These are phyloP conservation scores for Pycnomerus fuliginosus DNA, from an alignment of 2,888 invertebrate genomes.

Conservation along the genomic window DNA sequence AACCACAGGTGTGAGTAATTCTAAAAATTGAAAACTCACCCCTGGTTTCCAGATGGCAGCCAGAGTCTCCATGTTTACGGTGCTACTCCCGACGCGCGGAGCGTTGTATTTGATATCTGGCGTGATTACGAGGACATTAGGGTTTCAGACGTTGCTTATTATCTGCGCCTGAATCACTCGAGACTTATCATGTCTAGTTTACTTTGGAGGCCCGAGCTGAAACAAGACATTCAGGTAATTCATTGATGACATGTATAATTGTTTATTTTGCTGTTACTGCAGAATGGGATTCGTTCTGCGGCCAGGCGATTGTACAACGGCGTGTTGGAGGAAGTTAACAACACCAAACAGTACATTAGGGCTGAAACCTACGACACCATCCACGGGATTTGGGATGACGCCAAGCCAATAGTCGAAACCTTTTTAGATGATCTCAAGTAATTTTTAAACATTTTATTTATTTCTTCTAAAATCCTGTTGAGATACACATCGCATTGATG, in stretches of 20 bases:
- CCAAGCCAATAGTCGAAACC: constrained; percentile 66
- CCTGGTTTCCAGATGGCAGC: constrained; percentile 56
- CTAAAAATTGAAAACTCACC: constrained; percentile 24
- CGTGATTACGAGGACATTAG: constrained; percentile 78
- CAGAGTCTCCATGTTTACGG: constrained; percentile 73
- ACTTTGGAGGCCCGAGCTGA: constrained; percentile 77
- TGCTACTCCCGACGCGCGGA: constrained; percentile 73
- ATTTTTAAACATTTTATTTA: too few species aligned
- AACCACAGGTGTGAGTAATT: constrained; percentile 58
- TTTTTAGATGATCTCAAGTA: constrained; percentile 71
- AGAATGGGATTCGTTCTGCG: constrained; percentile 53
- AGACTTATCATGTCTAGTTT: constrained; percentile 76
- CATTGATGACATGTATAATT: constrained; percentile 14
- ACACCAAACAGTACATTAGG: constrained; percentile 67
- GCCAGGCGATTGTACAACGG: constrained; percentile 55
- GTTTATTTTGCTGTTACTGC: constrained; percentile 27
- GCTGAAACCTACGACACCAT: constrained; percentile 69
- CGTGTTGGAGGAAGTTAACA: constrained; percentile 58
- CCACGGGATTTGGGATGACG: constrained; percentile 72
- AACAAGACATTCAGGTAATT: constrained; percentile 59
- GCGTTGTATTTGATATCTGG: constrained; percentile 75
- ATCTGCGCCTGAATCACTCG: constrained; percentile 80
- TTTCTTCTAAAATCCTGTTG: too few species aligned
- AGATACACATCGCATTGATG: too few species aligned
- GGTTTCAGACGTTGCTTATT: constrained; percentile 76